Evolutionary conservation across 2,888 invertebrate genomes (phyloP), one percentile per base, ranked within the genome.

Genomic region (Crematogaster levior): DNA sequence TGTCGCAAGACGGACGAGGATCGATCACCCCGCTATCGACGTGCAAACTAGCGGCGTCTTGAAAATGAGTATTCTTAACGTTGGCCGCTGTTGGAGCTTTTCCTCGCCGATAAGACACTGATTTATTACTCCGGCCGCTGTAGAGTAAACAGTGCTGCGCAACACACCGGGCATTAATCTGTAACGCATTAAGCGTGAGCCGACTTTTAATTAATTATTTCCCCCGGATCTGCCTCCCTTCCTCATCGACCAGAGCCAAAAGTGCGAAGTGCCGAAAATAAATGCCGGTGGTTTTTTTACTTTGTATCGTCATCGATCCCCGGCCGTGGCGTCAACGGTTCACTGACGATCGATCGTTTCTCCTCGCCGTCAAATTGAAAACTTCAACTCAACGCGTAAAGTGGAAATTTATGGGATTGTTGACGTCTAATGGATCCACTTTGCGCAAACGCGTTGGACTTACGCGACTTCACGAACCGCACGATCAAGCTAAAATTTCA

Each of bases 121-220:
- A 91, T 90, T 91, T 88, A 91, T 91, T 88, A 85, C 70, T 24
- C 80, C 81, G 73, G 27, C 61, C 73, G 40, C 56, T 37, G 73
- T 83, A 72, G 83, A 84, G 90, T 90, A 92, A 92, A 92, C 91
- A 91, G 83, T 73, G 84, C 82, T 82, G 77, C 83, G 88, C 86
- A 89, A 91, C 89, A 91, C 89, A 87, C 65, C 81, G 86, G 86
- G 87, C 90, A 91, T 92, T 92, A 92, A 92, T 92, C 92, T 86
- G 89, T 86, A 89, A 86, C 90, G 91, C 91, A 92, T 93, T 93
- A 92, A 86, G 84, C 87, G 87, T 82, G 84, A 72, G 82, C 84
- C 85, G 85, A 88, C 87, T 91, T 89, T 92, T 91, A 91, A 92
- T 93, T 92, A 92, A 93, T 92, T 92, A 91, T 90, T 89, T 85